Evolutionary conservation across 1,140 invertebrate species (phyloP), one percentile per base, ranked within the genome.

Genomic region (Orius insidiosus): DNA sequence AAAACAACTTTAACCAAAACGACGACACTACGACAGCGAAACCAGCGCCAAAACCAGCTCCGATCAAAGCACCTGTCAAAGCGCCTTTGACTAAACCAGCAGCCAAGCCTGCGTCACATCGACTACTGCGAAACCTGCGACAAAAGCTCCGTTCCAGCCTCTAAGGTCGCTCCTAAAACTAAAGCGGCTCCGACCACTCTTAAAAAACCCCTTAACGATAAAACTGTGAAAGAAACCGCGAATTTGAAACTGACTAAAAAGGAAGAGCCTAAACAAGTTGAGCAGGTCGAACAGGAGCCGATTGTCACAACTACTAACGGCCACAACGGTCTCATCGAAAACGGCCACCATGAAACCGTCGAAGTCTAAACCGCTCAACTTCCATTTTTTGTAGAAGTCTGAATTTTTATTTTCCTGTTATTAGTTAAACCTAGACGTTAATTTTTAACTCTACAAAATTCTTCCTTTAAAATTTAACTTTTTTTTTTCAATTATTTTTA

Each of bases 281-380:
- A 16, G 10, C 30, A 9, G 9, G 34, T 41, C 18, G 42, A 39
- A 18, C 51, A 52, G 36, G 51, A 49, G 33, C 13, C 18, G 4
- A 24, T 46, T 15, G 40, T 52, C 11, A 52, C 47, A 14, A 52
- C 51, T 2, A 48, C 50, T 2, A 52, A 52, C 33, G 51, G 51
- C 6, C 48, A 49, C 41, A 36, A 42, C 15, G 37, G 45, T 7
- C 30, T 49, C n/a, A 35, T 44, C 13, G 41, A 46, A 31, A 48
- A 52, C 45, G 47, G 49, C 31, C 37, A 35, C 31, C 32, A 5
- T 13, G 35, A n/a, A 36, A n/a, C 35, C n/a, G 14, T 15, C 14
- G 35, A 36, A 36, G 35, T 36, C 35, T 36, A n/a, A 11, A 3
- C 9, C 14, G 14, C n/a, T 36, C 14, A 36, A 36, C 35, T n/a